A percentile compares a stretch with the other conserved stretches of the same genome.
These are phyloP conservation scores for Phyllotreta cruciferae DNA, from an alignment of 2,888 invertebrate species.

Conservation along the genomic window DNA sequence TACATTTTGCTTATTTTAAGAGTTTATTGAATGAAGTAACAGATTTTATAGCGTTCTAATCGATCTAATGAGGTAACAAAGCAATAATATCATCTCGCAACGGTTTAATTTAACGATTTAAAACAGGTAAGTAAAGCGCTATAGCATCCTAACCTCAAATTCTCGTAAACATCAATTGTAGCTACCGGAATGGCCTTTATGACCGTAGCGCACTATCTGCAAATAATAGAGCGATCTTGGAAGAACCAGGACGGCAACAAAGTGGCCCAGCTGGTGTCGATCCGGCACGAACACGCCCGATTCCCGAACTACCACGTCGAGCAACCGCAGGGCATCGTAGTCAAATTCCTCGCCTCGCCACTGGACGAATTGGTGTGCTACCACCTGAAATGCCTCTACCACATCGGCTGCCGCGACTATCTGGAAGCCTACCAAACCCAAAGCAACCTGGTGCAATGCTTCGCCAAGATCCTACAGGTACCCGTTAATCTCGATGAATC, in stretches of 20 bases:
- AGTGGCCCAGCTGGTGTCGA: conserved; percentile 68
- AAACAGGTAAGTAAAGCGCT: too few species aligned
- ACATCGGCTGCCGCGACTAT: conserved; percentile 62
- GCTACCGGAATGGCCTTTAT: conserved; percentile 47
- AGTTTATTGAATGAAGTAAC: too few species aligned
- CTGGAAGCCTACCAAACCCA: conserved; percentile 81
- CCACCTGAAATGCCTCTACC: conserved; percentile 74
- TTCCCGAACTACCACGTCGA: conserved; percentile 74
- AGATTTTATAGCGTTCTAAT: too few species aligned
- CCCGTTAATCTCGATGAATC: too few species aligned
- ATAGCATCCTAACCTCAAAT: too few species aligned
- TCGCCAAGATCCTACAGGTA: conserved; percentile 74
- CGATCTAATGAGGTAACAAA: too few species aligned
- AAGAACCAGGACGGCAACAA: conserved; percentile 68
- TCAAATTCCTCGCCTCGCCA: conserved; percentile 73
- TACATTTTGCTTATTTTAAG: too few species aligned
- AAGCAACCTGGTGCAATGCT: conserved; percentile 75
- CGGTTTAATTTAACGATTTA: too few species aligned
- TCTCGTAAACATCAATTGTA: too few species aligned
- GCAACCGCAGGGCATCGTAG: conserved; percentile 73
- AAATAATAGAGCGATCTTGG: conserved; percentile 67
- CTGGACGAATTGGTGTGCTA: conserved; percentile 77
- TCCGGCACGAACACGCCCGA: conserved; percentile 75
- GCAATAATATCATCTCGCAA: too few species aligned
- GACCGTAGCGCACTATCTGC: conserved; percentile 59